These are phyloP conservation scores for Rhagoletis pomonella DNA, from an alignment of 1,140 invertebrate species.

Conservation along the genomic window DNA sequence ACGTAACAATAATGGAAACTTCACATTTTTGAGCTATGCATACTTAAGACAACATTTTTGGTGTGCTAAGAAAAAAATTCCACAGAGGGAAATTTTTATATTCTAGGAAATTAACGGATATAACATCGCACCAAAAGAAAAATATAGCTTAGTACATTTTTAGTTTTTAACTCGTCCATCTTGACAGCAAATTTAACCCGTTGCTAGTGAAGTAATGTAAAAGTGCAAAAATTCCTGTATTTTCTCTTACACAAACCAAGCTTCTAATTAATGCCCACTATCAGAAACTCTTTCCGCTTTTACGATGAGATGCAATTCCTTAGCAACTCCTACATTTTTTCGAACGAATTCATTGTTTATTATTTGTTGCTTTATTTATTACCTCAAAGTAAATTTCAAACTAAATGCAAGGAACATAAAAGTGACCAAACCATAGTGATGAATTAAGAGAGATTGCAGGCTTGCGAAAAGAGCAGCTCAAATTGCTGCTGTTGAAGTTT, in stretches of 20 bases:
- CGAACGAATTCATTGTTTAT: not conserved
- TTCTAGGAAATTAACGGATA: not conserved
- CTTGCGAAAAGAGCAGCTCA: not conserved
- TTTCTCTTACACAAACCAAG: not conserved
- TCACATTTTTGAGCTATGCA: too few species aligned
- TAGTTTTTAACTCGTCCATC: too few species aligned
- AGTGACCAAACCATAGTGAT: not conserved
- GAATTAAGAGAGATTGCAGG: too few species aligned
- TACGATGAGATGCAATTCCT: not conserved
- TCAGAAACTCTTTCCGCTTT: not conserved
- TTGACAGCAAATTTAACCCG: too few species aligned
- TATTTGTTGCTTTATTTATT: slow-evolving; percentile 1
- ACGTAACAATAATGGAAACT: not conserved
- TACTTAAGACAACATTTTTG: too few species aligned
- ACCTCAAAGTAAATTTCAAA: not conserved
- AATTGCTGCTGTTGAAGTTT: slow-evolving; percentile 37
- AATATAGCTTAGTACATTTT: too few species aligned
- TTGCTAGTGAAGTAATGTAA: too few species aligned
- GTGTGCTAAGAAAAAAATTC: not conserved
- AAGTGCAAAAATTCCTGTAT: not conserved
- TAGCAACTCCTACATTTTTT: not conserved
- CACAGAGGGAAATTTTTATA: not conserved
- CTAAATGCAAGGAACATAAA: not conserved
- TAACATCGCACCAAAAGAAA: too few species aligned
- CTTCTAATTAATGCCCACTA: not conserved